A percentile compares a stretch with the other conserved stretches of the same genome.
These are phyloP conservation scores for Platyrinchus mystaceus DNA, from an alignment of 2,797 vertebrate genomes.

Conservation along the genomic window DNA sequence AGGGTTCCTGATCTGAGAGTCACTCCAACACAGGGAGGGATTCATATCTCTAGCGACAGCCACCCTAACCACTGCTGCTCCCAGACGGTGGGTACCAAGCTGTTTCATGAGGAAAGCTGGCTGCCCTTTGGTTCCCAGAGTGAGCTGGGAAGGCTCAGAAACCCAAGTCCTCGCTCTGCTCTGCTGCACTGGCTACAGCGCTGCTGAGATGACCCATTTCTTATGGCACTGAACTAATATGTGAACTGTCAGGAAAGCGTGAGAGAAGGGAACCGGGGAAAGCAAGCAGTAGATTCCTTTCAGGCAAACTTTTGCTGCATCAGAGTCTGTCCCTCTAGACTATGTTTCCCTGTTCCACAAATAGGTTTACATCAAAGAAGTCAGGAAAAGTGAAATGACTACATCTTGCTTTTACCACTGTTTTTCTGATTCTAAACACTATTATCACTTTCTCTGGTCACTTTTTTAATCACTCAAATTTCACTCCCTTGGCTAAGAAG, in stretches of 20 bases:
- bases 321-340: background rate
- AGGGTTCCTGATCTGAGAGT: background rate
- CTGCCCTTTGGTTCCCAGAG: background rate
- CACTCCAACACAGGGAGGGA: background rate
- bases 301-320: background rate
- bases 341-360: background rate
- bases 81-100: background rate
- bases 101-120: background rate
- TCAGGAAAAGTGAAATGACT: background rate
- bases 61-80: background rate
- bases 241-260: background rate
- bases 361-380: background rate
- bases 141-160: background rate
- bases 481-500: background rate
- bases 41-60: background rate
- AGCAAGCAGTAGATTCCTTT: background rate
- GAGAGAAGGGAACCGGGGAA: background rate
- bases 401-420: background rate
- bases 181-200: background rate
- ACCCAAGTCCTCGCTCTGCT: fast-evolving
- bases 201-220: background rate
- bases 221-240: background rate
- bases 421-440: background rate
- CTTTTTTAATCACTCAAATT: background rate
- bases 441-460: background rate